Evolutionary conservation across 1,140 invertebrate species (phyloP).

Genomic region (Steinernema feltiae): DNA sequence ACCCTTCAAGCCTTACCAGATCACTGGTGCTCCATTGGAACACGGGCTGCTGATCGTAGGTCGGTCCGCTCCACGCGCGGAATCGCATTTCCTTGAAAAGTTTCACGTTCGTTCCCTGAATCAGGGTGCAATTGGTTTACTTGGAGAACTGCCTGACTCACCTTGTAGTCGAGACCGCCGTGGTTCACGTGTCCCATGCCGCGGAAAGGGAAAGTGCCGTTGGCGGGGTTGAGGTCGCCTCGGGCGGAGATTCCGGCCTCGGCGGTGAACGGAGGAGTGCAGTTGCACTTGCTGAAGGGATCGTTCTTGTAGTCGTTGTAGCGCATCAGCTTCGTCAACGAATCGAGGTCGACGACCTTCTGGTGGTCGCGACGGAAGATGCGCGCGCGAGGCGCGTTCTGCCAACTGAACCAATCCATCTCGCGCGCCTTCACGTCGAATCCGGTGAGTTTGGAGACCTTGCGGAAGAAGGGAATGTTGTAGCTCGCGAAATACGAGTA

Average conservation of each 20-base stretch:
- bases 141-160: too few relatives aligned
- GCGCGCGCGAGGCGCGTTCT: conserved; percentile 64
- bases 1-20: conserved; percentile 57
- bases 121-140: too few relatives aligned
- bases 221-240: conserved; percentile 68
- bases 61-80: conserved; percentile 65
- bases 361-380: conserved; percentile 65
- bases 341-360: conserved; percentile 60
- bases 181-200: conserved; percentile 66
- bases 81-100: conserved; percentile 61
- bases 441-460: conserved; percentile 58
- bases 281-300: conserved; percentile 67
- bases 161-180: conserved; percentile 67
- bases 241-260: conserved; percentile 70
- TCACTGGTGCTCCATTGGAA: conserved; percentile 70
- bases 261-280: conserved; percentile 68
- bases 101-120: conserved; percentile 60
- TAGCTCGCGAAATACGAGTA: conserved; percentile 69
- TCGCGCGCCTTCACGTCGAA: conserved; percentile 50
- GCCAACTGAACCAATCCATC: conserved; percentile 69
- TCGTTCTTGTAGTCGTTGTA: conserved; percentile 68
- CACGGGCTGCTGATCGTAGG: conserved; percentile 51
- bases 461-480: conserved; percentile 67
- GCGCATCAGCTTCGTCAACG: too few relatives aligned
- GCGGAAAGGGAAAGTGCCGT: conserved; percentile 67